phyloP scores from a whole-genome alignment of 2,888 invertebrate species.

The Cerceris ruficornis region DNA sequence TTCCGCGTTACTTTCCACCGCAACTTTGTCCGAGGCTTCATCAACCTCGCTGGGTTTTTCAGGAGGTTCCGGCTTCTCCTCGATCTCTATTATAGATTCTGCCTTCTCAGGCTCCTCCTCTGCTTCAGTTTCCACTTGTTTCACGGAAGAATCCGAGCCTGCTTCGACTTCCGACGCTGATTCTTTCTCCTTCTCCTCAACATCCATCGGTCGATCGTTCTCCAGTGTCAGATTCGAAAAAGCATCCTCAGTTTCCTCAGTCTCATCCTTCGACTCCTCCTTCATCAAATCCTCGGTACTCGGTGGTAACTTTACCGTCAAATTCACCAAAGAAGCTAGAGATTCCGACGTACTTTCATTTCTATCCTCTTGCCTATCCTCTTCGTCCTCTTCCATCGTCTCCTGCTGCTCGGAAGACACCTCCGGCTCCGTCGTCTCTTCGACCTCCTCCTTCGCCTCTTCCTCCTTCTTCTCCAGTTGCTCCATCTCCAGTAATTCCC shows the following conservation, averaged over 20 bases:
- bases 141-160: conserved; percentile 1
- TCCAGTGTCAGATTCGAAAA: conserved; percentile 34
- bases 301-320: conserved; percentile 72
- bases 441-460: conserved; percentile 67
- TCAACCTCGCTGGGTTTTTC: conserved; percentile 58
- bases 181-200: conserved; percentile 22
- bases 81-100: conserved; percentile 30
- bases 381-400: conserved; percentile 79
- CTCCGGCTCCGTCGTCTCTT: conserved; percentile 58
- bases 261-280: conserved; percentile 29
- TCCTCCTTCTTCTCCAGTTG: conserved; percentile 75
- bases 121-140: conserved; percentile 54
- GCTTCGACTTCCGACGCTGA: conserved; percentile 8
- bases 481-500: conserved; percentile 91
- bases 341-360: conserved; percentile 70
- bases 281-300: conserved; percentile 55
- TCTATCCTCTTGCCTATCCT: conserved; percentile 48
- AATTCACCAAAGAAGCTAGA: conserved; percentile 67
- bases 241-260: conserved; percentile 42
- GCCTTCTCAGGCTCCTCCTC: conserved; percentile 47
- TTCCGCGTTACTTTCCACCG: conserved; percentile 46
- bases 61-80: conserved; percentile 47
- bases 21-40: conserved; percentile 49
- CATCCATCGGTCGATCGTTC: conserved; percentile 20
- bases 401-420: conserved; percentile 75